Conservation (phyloP, 2,113 vertebrate species). For the Tachycineta bicolor region DNA sequence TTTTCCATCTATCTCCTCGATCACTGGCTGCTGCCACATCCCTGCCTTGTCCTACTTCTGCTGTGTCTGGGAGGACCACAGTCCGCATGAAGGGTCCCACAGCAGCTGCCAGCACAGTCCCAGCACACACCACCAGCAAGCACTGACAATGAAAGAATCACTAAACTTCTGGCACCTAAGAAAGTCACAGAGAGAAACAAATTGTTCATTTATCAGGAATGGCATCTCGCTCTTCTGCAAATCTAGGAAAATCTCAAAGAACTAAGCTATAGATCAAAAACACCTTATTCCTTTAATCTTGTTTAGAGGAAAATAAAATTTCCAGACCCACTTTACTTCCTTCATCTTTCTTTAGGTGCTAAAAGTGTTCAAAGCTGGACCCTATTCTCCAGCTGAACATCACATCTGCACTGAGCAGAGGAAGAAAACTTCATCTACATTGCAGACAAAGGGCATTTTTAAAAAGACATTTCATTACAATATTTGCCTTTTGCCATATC, state of each 20-base stretch:
- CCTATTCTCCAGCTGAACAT: background rate
- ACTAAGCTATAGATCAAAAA: background rate
- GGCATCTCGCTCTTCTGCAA: background rate
- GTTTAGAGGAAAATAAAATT: background rate
- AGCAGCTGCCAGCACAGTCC: accelerated
- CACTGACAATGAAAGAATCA: background rate
- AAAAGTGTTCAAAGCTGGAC: background rate
- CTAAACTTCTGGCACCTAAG: background rate
- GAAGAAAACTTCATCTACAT: background rate
- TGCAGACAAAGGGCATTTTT: background rate
- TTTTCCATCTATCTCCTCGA: background rate
- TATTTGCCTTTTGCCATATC: background rate
- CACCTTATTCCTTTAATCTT: background rate
- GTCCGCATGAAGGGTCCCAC: background rate
- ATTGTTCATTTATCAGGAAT: background rate
- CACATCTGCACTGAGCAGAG: background rate
- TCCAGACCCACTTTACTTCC: background rate
- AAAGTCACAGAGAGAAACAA: background rate
- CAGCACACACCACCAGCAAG: background rate
- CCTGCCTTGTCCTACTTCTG: accelerated
- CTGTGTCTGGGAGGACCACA: accelerated
- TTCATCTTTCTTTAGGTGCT: background rate
- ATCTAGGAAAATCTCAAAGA: background rate
- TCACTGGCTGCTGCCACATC: background rate
- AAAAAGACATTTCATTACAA: background rate